Conservation (phyloP, 2,113 vertebrate genomes). For the Myiopsitta monachus region DNA sequence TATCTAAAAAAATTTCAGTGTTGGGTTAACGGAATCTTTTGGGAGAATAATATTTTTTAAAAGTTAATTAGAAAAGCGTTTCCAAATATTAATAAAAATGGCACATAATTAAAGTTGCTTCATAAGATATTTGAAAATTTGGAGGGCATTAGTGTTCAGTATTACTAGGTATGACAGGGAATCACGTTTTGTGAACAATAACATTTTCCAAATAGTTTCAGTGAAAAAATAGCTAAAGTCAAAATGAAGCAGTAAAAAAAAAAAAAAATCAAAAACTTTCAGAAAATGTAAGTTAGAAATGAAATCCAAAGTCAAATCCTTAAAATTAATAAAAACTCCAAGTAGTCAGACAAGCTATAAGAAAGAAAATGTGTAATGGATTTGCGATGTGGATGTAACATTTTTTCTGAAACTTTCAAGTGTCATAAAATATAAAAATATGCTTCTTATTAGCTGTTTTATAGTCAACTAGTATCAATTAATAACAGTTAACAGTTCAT, state of each 20-base stretch:
- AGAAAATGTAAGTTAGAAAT: neutral
- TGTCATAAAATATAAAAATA: neutral
- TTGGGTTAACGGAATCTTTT: neutral
- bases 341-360: neutral
- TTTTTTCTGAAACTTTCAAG: neutral
- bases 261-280: neutral
- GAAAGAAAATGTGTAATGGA: neutral
- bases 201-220: neutral
- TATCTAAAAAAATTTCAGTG: neutral
- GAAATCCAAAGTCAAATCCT: neutral
- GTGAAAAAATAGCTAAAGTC: neutral
- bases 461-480: neutral
- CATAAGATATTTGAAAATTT: neutral
- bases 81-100: neutral
- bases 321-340: neutral
- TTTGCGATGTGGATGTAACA: neutral
- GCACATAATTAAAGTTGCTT: neutral
- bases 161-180: neutral
- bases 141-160: neutral
- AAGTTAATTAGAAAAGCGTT: neutral
- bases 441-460: neutral
- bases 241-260: neutral
- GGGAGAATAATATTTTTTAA: neutral
- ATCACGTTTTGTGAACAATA: neutral
- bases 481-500: neutral